phyloP scores from a whole-genome alignment of 2,797 vertebrate species.

The Passerculus sandwichensis region DNA sequence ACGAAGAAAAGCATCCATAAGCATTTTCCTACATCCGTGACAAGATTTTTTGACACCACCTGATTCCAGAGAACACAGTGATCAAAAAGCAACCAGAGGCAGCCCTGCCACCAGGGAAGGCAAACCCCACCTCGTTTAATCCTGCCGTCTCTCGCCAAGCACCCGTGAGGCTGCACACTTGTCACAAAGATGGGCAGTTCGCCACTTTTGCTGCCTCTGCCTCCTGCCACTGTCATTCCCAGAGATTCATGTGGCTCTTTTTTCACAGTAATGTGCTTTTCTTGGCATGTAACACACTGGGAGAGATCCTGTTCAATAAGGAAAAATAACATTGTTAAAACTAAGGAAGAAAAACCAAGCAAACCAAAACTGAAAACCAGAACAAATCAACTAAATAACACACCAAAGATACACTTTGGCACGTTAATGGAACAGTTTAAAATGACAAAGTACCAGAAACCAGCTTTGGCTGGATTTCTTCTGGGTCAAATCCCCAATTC shows the following conservation, averaged over 20 bases:
- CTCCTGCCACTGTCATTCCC: slow-evolving; percentile 98
- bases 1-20: not conserved
- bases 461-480: not conserved
- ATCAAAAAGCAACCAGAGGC: not conserved
- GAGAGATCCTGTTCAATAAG: slow-evolving; percentile 87
- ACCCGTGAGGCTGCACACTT: slow-evolving; percentile 95
- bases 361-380: not conserved
- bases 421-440: not conserved
- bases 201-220: slow-evolving; percentile 95
- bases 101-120: not conserved
- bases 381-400: not conserved
- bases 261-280: slow-evolving; percentile 97
- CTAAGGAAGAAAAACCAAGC: not conserved
- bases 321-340: slow-evolving; percentile 27
- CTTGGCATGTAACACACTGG: slow-evolving; percentile 95
- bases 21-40: not conserved
- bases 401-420: not conserved
- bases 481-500: not conserved
- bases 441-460: not conserved
- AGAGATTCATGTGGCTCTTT: slow-evolving; percentile 96
- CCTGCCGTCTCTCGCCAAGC: slow-evolving; percentile 92
- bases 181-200: slow-evolving; percentile 98
- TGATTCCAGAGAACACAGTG: not conserved
- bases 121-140: slow-evolving; percentile 90
- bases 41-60: not conserved